A percentile compares a stretch with the other conserved stretches of the same genome.
Evolutionary conservation across 2,113 vertebrate species (phyloP).

Genomic region (Eira barbara): DNA sequence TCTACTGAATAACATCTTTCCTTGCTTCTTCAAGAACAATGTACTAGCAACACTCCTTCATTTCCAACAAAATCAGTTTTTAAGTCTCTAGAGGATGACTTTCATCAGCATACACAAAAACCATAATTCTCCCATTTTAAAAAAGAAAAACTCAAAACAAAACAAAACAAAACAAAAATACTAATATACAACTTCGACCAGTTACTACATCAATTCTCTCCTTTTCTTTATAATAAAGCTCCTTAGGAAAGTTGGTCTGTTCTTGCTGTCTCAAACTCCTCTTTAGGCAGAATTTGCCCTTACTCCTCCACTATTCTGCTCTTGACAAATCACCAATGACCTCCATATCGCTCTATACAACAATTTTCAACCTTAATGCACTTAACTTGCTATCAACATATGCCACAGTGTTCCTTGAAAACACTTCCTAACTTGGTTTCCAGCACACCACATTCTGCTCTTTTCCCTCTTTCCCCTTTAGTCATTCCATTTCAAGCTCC

Average conservation of each 20-base stretch:
- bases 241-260: not conserved
- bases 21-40: not conserved
- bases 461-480: not conserved
- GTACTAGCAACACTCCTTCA: accelerated
- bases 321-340: not conserved
- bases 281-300: not conserved
- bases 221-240: not conserved
- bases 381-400: not conserved
- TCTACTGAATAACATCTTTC: not conserved
- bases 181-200: not conserved
- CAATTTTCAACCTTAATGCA: not conserved
- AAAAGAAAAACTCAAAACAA: not conserved
- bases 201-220: not conserved
- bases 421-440: not conserved
- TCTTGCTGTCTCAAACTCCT: not conserved
- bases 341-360: not conserved
- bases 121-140: not conserved
- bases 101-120: not conserved
- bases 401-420: not conserved
- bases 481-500: not conserved
- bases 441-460: not conserved
- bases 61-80: not conserved
- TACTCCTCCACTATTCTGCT: not conserved
- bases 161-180: not conserved
- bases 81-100: not conserved